Conservation (phyloP, 1,140 invertebrate species). For the Antheraea pernyi region DNA sequence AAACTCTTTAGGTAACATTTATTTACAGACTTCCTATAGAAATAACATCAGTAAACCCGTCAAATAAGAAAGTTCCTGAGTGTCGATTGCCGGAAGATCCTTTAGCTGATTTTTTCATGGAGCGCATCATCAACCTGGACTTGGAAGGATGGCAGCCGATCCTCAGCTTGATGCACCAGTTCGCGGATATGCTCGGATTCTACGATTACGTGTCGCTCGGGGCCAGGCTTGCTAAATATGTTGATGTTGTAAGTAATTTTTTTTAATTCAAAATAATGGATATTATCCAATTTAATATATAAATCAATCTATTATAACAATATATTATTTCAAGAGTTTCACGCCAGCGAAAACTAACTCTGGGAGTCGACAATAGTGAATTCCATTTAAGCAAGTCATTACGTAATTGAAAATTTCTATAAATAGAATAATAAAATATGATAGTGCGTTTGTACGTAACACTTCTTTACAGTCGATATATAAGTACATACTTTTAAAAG, state of each 20-base stretch:
- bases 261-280: too few relatives aligned
- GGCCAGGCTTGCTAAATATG: conserved; percentile 59
- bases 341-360: too few relatives aligned
- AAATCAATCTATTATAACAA: too few relatives aligned
- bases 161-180: conserved; percentile 58
- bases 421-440: too few relatives aligned
- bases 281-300: too few relatives aligned
- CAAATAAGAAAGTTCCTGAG: conserved; percentile 54
- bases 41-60: conserved; percentile 39
- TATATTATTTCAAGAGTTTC: too few relatives aligned
- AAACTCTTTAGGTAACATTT: not conserved
- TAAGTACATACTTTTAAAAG: too few relatives aligned
- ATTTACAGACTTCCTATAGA: conserved; percentile 48
- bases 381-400: too few relatives aligned
- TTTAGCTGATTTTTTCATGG: conserved; percentile 47
- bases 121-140: conserved; percentile 42
- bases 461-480: too few relatives aligned
- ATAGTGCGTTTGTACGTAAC: too few relatives aligned
- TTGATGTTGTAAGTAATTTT: conserved; percentile 54
- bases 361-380: too few relatives aligned
- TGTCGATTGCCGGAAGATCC: conserved; percentile 39
- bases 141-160: conserved; percentile 51
- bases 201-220: conserved; percentile 54
- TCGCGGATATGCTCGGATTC: conserved; percentile 56
- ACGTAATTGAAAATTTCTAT: too few relatives aligned